Percentiles rank a stretch among this genome's conserved stretches.
These are phyloP conservation scores for Anas capensis DNA, from an alignment of 2,797 vertebrate species.

Conservation along the genomic window DNA sequence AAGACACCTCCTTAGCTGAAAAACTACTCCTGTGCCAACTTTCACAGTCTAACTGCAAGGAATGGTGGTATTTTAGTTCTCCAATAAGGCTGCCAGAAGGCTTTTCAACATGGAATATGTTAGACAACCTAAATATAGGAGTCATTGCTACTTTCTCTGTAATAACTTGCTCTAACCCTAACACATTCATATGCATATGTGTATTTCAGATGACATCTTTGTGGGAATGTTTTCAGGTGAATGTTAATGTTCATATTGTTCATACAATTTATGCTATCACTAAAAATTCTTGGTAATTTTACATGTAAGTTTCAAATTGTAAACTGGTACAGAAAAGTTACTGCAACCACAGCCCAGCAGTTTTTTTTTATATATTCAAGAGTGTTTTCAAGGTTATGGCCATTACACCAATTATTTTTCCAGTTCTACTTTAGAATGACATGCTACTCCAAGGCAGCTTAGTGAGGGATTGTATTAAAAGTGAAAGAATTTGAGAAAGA, in stretches of 20 bases:
- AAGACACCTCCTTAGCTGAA: neutral
- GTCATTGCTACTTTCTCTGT: neutral
- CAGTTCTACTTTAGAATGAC: conserved; percentile 47
- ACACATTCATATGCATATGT: neutral
- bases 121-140: neutral
- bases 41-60: neutral
- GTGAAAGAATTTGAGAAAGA: conserved; percentile 5
- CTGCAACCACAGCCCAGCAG: neutral
- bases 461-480: conserved; percentile 23
- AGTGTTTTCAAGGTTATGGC: conserved; percentile 57
- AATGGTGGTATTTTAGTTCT: neutral
- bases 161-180: neutral
- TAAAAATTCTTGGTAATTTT: neutral
- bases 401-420: conserved; percentile 68
- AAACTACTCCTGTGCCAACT: neutral
- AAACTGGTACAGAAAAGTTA: neutral
- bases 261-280: neutral
- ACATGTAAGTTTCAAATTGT: neutral
- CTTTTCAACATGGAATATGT: neutral
- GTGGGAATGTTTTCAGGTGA: neutral
- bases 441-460: conserved; percentile 7
- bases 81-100: neutral
- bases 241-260: neutral
- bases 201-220: neutral
- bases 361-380: neutral